A percentile compares a stretch with the other conserved stretches of the same genome.
Conservation (phyloP, 2,888 invertebrate species). For the Arenicola marina region DNA sequence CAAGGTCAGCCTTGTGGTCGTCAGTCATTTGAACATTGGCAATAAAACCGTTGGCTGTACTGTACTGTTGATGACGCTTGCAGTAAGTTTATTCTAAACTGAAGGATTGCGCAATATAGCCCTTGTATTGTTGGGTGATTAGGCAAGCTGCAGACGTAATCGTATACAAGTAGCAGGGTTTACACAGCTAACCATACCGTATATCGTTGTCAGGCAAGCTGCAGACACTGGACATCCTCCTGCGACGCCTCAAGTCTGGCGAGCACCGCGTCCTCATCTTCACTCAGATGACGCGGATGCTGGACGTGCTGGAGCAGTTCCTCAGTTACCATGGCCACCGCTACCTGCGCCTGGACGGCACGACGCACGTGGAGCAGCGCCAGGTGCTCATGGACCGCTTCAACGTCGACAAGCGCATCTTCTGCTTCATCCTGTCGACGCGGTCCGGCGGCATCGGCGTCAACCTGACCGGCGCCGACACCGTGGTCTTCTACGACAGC, state of each 20-base stretch:
- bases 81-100: too few relatives aligned
- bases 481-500: slow-evolving; percentile 99
- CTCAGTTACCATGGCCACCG: slow-evolving; percentile 96
- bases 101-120: too few relatives aligned
- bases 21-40: too few relatives aligned
- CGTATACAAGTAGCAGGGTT: too few relatives aligned
- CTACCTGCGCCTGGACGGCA: slow-evolving; percentile 90
- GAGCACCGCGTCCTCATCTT: slow-evolving; percentile 94
- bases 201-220: slow-evolving; percentile 72
- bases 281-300: slow-evolving; percentile 99
- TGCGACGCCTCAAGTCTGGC: slow-evolving; percentile 80
- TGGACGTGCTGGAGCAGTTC: slow-evolving; percentile 96
- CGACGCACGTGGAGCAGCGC: slow-evolving; percentile 74
- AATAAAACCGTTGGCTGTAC: too few relatives aligned
- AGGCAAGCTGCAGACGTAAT: too few relatives aligned
- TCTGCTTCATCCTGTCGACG: slow-evolving; percentile 97
- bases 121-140: too few relatives aligned
- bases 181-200: too few relatives aligned
- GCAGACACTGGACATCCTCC: slow-evolving; percentile 81
- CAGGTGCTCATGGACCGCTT: slow-evolving; percentile 93
- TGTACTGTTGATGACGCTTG: too few relatives aligned
- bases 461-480: slow-evolving; percentile 98
- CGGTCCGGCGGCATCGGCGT: slow-evolving; percentile 97
- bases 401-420: slow-evolving; percentile 91
- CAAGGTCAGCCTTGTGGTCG: too few relatives aligned